phyloP scores from a whole-genome alignment of 2,113 vertebrate species.

The Saguinus imperator region DNA sequence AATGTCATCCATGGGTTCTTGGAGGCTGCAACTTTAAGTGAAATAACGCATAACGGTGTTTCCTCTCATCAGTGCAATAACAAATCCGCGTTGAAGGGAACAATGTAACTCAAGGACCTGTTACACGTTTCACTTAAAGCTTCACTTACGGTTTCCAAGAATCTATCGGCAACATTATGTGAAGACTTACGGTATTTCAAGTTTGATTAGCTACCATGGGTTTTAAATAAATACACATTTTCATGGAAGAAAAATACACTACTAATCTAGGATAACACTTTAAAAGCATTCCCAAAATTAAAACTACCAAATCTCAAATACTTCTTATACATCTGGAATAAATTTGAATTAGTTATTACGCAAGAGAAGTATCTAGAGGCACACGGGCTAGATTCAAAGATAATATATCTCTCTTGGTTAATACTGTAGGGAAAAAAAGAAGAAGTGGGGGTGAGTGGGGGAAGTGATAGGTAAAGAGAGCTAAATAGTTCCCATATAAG shows the following conservation, averaged over 20 bases:
- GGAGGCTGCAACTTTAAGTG: neutral
- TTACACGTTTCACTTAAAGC: neutral
- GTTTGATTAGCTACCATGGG: neutral
- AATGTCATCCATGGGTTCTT: neutral
- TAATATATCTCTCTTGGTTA: slow-evolving; percentile 12
- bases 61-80: too few species aligned
- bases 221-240: neutral
- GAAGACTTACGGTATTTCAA: neutral
- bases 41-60: neutral
- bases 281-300: slow-evolving; percentile 1
- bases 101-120: too few species aligned
- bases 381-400: neutral
- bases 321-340: slow-evolving; percentile 28
- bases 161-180: neutral
- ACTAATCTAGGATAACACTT: neutral
- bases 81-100: too few species aligned
- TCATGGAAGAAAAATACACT: neutral
- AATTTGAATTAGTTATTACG: slow-evolving; percentile 39
- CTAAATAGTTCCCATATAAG: neutral
- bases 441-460: too few species aligned
- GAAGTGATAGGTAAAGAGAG: neutral
- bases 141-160: neutral
- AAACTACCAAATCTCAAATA: neutral
- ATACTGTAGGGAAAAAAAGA: neutral
- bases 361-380: neutral